Base-by-base conservation (phyloP, 2,888 invertebrate species). In the Polymixis flavicincta region DNA sequence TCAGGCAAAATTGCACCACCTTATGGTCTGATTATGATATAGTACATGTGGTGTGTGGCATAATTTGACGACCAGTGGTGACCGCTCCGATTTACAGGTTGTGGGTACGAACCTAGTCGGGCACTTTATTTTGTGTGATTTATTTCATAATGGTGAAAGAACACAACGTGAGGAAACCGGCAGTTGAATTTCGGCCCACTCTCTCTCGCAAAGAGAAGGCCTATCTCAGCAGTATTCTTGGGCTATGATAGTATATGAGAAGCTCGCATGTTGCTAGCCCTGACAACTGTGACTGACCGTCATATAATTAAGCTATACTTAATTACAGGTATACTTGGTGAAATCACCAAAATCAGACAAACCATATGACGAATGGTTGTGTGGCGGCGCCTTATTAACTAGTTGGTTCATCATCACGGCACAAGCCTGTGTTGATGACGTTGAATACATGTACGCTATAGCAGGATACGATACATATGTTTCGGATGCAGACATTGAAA, bases 381-480 rank as follows among this genome's bases (percentile, higher is more conserved):
- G 73, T n/a, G 73, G 73, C 4, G 73, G 73, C 1, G 71, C 59
- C 55, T 72, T 82, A 76, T 82, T 85, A 65, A 37, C 61, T 14
- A n/a, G 8, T 7, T 50, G 28, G 59, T 73, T 60, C 19, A 70
- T 73, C 6, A 42, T 73, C 14, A 73, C 73, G 19, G 37, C 61
- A 3, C 67, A 68, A 59, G 42, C 13, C 6, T 73, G 73, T 42
- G 59, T 73, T n/a, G 6, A 4, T 6, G 73, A 73, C n/a, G 71
- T 73, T 13, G 59, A 71, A 11, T 25, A 42, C 22, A 52, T 71
- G 25, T 71, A 71, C 52, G 63, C 32, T 11, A 63, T 71, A 71
- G 70, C 70, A 63, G 70, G 70, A 17, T 71, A 71, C 7, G 37
- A 50, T 9, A 71, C 52, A 63, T 52, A 69, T 17, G 32, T 72